phyloP scores from a whole-genome alignment of 2,797 vertebrate species.

The Menidia menidia region DNA sequence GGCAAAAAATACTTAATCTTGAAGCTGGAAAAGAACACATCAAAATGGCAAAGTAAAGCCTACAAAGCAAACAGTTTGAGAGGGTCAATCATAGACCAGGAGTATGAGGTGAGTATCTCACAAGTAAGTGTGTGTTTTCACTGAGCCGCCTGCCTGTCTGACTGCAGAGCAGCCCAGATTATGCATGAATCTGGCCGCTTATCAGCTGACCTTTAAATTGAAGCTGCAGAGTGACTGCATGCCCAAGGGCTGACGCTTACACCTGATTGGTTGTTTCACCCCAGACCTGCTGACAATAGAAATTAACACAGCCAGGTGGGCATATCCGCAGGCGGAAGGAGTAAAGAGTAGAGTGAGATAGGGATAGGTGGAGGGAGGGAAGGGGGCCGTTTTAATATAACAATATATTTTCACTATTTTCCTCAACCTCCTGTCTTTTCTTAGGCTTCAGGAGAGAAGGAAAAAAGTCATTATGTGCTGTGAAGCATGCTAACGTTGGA shows the following conservation, averaged over 20 bases:
- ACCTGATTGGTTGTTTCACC: constrained; percentile 77
- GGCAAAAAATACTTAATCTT: constrained; percentile 10
- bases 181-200: constrained; percentile 82
- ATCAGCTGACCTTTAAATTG: constrained; percentile 88
- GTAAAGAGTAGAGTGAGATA: constrained; percentile 48
- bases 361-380: constrained; percentile 22
- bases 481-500: constrained; percentile 76
- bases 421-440: constrained; percentile 63
- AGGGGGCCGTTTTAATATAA: constrained; percentile 56
- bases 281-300: constrained; percentile 83
- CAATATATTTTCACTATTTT: constrained; percentile 74
- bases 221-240: constrained; percentile 75
- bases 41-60: constrained; percentile 23
- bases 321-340: constrained; percentile 71
- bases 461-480: constrained; percentile 82
- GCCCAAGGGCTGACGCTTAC: constrained; percentile 72
- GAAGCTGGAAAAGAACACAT: constrained; percentile 22
- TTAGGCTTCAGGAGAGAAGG: constrained; percentile 73
- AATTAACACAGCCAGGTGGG: constrained; percentile 77
- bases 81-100: constrained; percentile 39
- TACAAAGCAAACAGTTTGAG: constrained; percentile 47
- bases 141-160: constrained; percentile 53
- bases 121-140: constrained; percentile 33
- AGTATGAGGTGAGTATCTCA: constrained; percentile 39
- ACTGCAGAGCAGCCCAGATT: constrained; percentile 72